phyloP scores from a whole-genome alignment of 2,888 invertebrate species.

The Scrobipalpa costella region DNA sequence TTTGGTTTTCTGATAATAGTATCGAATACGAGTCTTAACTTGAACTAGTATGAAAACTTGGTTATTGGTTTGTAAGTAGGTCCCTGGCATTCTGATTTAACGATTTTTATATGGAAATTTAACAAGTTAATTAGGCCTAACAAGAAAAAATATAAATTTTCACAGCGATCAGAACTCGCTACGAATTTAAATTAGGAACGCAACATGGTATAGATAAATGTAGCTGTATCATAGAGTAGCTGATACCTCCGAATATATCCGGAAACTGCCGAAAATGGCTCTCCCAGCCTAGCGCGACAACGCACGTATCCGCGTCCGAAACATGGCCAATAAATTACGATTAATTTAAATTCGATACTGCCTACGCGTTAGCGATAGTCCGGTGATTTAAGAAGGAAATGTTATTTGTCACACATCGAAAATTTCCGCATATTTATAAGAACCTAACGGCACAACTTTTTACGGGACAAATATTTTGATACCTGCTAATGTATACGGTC shows the following conservation, averaged over 20 bases:
- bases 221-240: no score
- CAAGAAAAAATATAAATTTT: conserved; percentile 29
- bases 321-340: conserved; percentile 65
- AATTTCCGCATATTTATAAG: conserved; percentile 11
- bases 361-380: conserved; percentile 61
- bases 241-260: conserved; percentile 46
- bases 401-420: conserved; percentile 29
- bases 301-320: conserved; percentile 59
- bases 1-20: not conserved
- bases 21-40: not conserved
- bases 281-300: conserved; percentile 46
- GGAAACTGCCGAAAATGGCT: conserved; percentile 68
- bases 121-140: no score
- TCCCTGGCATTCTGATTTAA: no score
- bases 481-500: conserved; percentile 46
- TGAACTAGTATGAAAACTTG: not conserved
- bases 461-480: conserved; percentile 42
- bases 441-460: conserved; percentile 13
- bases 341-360: conserved; percentile 71
- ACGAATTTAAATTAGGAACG: conserved; percentile 57
- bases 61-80: not conserved
- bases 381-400: conserved; percentile 59
- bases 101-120: no score
- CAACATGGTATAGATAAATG: conserved; percentile 15
- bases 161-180: conserved; percentile 50